These are phyloP conservation scores for Salvelinus alpinus DNA, from an alignment of 2,113 vertebrate genomes.

Conservation along the genomic window DNA sequence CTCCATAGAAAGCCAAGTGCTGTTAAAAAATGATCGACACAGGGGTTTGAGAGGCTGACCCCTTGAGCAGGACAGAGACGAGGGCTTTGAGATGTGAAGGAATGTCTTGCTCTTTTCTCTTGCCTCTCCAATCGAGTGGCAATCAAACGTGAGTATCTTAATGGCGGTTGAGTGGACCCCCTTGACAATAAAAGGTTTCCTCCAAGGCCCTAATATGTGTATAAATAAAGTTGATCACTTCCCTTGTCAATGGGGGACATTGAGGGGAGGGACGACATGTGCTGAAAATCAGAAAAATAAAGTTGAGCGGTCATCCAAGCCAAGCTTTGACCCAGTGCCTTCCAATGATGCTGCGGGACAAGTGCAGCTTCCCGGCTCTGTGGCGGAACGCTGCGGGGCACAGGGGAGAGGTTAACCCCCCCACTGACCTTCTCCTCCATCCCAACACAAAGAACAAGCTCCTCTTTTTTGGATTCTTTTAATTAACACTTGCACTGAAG, in stretches of 20 bases:
- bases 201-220: slow-evolving; percentile 67
- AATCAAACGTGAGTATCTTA: slow-evolving; percentile 67
- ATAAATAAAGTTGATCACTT: slow-evolving; percentile 77
- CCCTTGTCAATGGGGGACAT: slow-evolving; percentile 65
- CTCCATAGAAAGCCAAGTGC: too few species aligned
- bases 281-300: slow-evolving; percentile 54
- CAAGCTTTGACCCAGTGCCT: slow-evolving; percentile 63
- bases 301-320: slow-evolving; percentile 8
- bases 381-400: slow-evolving; percentile 69
- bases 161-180: slow-evolving; percentile 26
- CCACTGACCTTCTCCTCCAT: slow-evolving; percentile 67
- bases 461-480: slow-evolving; percentile 81
- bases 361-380: slow-evolving; percentile 66
- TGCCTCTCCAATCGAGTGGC: slow-evolving; percentile 43
- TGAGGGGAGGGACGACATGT: slow-evolving; percentile 65
- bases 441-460: slow-evolving; percentile 72
- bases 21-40: too few species aligned
- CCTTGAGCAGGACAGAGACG: slow-evolving; percentile 28
- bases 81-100: slow-evolving; percentile 46
- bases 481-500: slow-evolving; percentile 83
- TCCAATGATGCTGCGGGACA: slow-evolving; percentile 66
- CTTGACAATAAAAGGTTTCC: slow-evolving; percentile 63
- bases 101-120: slow-evolving; percentile 45
- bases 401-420: slow-evolving; percentile 65
- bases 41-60: not conserved